These are phyloP conservation scores for Homalodisca vitripennis DNA, from an alignment of 1,140 invertebrate genomes.

Conservation along the genomic window DNA sequence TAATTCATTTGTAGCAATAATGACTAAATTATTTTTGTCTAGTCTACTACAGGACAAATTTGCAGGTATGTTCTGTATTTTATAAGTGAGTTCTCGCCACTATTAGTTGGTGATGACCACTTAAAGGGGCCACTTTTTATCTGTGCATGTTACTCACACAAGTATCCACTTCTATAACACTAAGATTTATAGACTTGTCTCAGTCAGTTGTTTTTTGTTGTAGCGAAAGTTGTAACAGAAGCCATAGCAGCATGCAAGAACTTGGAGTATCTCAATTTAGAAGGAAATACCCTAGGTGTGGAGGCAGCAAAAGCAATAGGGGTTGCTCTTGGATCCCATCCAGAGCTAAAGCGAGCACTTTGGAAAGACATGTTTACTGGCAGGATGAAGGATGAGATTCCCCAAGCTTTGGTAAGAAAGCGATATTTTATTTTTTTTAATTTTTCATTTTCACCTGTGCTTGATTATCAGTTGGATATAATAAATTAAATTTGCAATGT, in stretches of 20 bases:
- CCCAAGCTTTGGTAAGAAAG: constrained; percentile 71
- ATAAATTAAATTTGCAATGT: no score
- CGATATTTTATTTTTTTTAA: constrained; percentile 7
- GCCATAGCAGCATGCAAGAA: constrained; percentile 61
- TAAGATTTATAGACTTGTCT: constrained; percentile 34
- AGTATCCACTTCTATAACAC: constrained; percentile 12
- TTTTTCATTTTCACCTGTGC: no score
- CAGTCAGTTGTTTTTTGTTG: constrained; percentile 43
- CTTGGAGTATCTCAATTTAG: constrained; percentile 75
- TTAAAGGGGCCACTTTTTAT: constrained; percentile 27
- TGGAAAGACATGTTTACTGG: constrained; percentile 98
- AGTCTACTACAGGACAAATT: no score
- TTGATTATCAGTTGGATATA: no score
- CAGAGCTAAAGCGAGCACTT: constrained; percentile 74
- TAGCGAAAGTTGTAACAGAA: constrained; percentile 63
- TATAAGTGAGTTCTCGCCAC: background rate
- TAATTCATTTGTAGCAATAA: no score
- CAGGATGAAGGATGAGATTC: constrained; percentile 93
- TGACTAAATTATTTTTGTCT: no score
- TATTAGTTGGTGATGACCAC: constrained; percentile 24
- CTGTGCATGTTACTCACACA: constrained; percentile 18
- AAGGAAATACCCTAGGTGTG: constrained; percentile 92
- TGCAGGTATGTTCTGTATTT: no score
- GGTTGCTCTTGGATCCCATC: constrained; percentile 72
- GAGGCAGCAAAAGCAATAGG: constrained; percentile 83